Conservation (phyloP, 2,888 invertebrate genomes). For the Diplolepis rosae region DNA sequence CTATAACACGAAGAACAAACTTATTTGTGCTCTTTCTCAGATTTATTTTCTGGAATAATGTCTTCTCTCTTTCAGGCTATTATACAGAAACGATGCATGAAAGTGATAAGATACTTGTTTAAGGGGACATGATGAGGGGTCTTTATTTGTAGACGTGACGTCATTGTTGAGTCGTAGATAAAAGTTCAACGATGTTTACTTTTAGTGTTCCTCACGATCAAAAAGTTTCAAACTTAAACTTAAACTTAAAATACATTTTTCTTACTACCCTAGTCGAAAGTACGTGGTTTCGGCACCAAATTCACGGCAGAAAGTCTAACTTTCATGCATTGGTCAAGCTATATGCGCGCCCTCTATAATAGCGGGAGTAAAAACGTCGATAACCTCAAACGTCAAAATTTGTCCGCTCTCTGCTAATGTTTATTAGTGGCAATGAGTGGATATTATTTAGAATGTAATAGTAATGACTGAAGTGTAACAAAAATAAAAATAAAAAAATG, state of each 20-base stretch:
- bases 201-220: not conserved
- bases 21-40: not conserved
- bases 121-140: not conserved
- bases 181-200: not conserved
- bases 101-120: slow-evolving; percentile 15
- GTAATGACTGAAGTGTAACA: too few species aligned
- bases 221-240: not conserved
- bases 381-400: too few species aligned
- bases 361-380: too few species aligned
- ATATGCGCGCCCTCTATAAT: too few species aligned
- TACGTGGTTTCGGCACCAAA: too few species aligned
- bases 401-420: too few species aligned
- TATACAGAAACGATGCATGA: not conserved
- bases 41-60: not conserved
- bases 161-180: not conserved
- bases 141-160: slow-evolving; percentile 6
- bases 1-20: not conserved
- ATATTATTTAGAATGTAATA: too few species aligned
- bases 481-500: too few species aligned
- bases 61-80: not conserved
- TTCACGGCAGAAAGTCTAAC: too few species aligned
- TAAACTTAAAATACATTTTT: not conserved
- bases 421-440: too few species aligned
- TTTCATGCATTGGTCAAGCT: too few species aligned
- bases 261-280: too few species aligned